Evolutionary conservation across 2,113 vertebrate species (phyloP).

Genomic region (Ploceus nigricollis): DNA sequence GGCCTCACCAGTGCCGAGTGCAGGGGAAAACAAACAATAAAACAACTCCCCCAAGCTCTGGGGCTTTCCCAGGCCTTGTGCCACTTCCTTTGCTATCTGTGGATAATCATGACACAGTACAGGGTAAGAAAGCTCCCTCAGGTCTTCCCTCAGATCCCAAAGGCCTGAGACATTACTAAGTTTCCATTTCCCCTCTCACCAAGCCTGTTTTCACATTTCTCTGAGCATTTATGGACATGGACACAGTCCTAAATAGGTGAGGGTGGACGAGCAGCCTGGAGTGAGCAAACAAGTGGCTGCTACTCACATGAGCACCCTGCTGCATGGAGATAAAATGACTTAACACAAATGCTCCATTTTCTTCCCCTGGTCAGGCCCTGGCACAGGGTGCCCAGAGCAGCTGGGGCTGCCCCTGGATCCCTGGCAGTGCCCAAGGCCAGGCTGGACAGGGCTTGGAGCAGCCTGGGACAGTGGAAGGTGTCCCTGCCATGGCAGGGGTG

Average conservation of each 20-base stretch:
- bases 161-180: neutral
- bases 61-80: neutral
- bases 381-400: neutral
- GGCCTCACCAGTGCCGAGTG: rapidly evolving
- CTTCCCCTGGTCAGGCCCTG: neutral
- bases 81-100: neutral
- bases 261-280: rapidly evolving
- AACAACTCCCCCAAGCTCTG: neutral
- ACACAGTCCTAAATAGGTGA: neutral
- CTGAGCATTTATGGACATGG: neutral
- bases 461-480: neutral
- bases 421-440: neutral
- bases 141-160: neutral
- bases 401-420: neutral
- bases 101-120: neutral
- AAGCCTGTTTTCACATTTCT: neutral
- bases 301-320: neutral
- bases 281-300: neutral
- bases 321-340: rapidly evolving
- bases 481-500: neutral
- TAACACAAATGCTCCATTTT: neutral
- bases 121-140: neutral
- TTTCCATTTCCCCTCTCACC: neutral
- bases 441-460: rapidly evolving
- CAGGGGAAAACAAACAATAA: neutral